Base-by-base conservation (phyloP, 92 coral and sea anemone genomes). In the Porites cylindrica region DNA sequence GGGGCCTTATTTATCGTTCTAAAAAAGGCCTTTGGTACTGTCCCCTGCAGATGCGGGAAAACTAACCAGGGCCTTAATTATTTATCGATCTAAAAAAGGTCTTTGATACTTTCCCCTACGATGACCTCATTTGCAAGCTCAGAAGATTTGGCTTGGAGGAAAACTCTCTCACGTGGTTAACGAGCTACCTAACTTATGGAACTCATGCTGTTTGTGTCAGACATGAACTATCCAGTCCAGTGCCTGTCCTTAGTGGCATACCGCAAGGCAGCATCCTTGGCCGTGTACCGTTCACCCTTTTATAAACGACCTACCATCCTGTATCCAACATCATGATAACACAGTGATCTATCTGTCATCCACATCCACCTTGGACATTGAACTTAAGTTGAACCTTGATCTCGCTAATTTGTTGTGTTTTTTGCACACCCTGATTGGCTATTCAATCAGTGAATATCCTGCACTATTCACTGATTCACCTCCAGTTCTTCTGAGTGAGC, bases 151-250 rank as follows among this genome's bases (percentile, higher is more conserved):
- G 26, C 23, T 66, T 71, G n/a, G 50, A 47, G 66, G 38, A 56
- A 72, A 63, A 51, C 80, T 70, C 80, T 82, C 24, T 23, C 52
- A 56, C 26, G 13, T 82, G 86, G 86, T 67, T 82, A 51, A 19
- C 21, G 80, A 70, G 18, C 63, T 72, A 51, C 18, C 29, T 50
- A 20, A 51, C 50, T 32, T 70, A 70, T 14, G 70, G 80, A 58
- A 58, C 87, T 14, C 70, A 23, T 23, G 87, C 52, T 73, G 88
- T 74, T 53, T 29, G 67, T 54, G 50, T 76, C 66, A 64, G 76
- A 73, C 14, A 74, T 74, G 32, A 73, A 74, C 56, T 75, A 52
- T 53, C 72, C 51, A 74, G 60, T 74, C 60, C 60, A 32, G 51
- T 77, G 38, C 38, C 38, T 29, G 38, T 29, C 38, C 38, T 29